Base-by-base conservation (phyloP, 2,113 vertebrate species). In the Strix uralensis region DNA sequence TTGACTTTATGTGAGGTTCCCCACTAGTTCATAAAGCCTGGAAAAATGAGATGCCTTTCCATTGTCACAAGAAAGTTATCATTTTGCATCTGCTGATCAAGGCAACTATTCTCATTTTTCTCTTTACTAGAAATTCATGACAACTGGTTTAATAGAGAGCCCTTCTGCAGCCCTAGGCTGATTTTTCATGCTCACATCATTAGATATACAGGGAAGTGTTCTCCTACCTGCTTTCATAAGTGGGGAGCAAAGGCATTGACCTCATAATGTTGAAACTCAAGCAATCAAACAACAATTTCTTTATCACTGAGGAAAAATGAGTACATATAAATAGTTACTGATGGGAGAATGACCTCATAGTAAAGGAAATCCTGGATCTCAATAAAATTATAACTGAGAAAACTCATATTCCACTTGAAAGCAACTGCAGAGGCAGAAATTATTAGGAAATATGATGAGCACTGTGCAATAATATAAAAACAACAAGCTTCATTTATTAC, bases 81-180 rank as follows among this genome's bases (percentile, higher is more conserved):
- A 82, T 85, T 89, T 97, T 92, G 57, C 66, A 90, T 96, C 71
- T 88, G 47, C 46, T 95, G 94, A 94, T 96, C 72, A 94, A 95
- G 55, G 44, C 58, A 96, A 92, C 71, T 88, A 14, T 91, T 94
- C 40, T 82, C 78, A 93, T 96, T 96, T 96, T 97, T 92, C 81
- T 95, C 75, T 94, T 90, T 90, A 38, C 40, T 52, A 65, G n/a
- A n/a, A 95, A 74, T 92, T 86, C 55, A 62, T 94, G 86, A 89
- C 86, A 92, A 92, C 74, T 92, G 40, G 59, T 86, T 93, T 85
- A 94, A 92, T 88, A 95, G 77, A 81, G 54, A 85, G 30, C 23
- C 83, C 73, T 91, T 92, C 52, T 83, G n/a, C 55, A 89, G 73
- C 44, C 52, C 16, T 88, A 88, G 71, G 38, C 55, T 49, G 88